These are phyloP conservation scores for Protosalanx chinensis DNA, from an alignment of 2,797 vertebrate genomes.

Conservation along the genomic window DNA sequence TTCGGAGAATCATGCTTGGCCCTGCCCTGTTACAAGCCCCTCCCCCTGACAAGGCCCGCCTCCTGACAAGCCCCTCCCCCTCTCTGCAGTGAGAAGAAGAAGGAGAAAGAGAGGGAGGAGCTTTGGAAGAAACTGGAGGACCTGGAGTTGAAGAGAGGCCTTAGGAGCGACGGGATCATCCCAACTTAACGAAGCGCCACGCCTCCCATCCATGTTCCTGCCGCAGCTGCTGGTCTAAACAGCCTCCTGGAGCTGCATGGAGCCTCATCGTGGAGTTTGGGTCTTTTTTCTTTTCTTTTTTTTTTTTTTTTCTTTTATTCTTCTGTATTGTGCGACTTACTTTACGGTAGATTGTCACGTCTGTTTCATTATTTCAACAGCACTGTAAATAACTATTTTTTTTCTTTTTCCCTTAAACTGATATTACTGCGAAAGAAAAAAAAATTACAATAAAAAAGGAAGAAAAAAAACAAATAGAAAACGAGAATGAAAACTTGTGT, in stretches of 20 bases:
- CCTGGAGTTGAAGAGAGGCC: conserved; percentile 97
- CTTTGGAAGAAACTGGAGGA: conserved; percentile 99
- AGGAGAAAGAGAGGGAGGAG: conserved; percentile 97
- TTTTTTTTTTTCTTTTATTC: conserved; percentile 63
- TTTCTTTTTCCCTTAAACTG: conserved; percentile 70
- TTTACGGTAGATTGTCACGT: conserved; percentile 98
- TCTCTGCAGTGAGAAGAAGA: conserved; percentile 91
- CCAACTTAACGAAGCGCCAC: conserved; percentile 86
- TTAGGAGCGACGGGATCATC: conserved; percentile 95
- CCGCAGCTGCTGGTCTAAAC: conserved; percentile 74
- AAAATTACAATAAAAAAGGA: conserved; percentile 81
- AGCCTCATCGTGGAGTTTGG: conserved; percentile 73
- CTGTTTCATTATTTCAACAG: conserved; percentile 98
- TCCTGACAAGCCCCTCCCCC: not conserved
- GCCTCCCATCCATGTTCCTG: conserved; percentile 75
- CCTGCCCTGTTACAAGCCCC: no score
- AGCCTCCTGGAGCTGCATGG: conserved; percentile 80
- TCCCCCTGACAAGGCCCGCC: not conserved
- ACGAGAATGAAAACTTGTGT: conserved; percentile 77
- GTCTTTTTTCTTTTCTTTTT: conserved; percentile 19
- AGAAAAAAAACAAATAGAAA: conserved; percentile 75
- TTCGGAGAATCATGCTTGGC: not conserved
- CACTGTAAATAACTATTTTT: conserved; percentile 97
- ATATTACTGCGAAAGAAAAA: conserved; percentile 79
- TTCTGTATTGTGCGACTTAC: conserved; percentile 94